Percentiles rank a stretch among this genome's conserved stretches.
Conservation (phyloP, 2,888 invertebrate genomes). For the Luffia ferchaultella region DNA sequence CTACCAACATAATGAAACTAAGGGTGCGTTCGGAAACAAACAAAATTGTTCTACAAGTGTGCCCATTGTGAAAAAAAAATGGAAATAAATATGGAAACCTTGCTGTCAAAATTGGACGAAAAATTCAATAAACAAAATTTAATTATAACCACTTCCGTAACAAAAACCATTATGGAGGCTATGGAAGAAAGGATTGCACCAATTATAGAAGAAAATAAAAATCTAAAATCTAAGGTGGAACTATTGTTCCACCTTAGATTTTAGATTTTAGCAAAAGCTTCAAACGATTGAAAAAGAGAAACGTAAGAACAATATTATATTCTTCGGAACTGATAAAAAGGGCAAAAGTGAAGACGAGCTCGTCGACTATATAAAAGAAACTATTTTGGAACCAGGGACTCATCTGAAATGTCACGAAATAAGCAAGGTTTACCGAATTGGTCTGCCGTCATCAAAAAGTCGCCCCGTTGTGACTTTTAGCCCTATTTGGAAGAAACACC, state of each 20-base stretch:
- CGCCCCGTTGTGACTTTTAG: background rate
- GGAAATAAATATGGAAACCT: background rate
- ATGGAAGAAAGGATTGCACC: background rate
- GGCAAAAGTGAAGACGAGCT: background rate
- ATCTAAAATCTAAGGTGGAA: background rate
- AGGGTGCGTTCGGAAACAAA: no score
- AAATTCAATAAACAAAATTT: conserved; percentile 2
- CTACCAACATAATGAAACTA: no score
- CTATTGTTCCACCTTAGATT: no score
- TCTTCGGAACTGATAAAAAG: background rate
- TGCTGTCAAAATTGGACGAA: background rate
- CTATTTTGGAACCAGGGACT: background rate
- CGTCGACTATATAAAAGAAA: background rate
- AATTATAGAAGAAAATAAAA: background rate
- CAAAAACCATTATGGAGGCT: background rate
- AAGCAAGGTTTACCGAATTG: background rate
- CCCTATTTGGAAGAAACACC: background rate
- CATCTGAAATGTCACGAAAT: background rate
- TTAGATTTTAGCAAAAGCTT: background rate
- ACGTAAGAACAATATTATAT: background rate
- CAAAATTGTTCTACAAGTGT: no score
- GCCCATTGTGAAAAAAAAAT: no score
- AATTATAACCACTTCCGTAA: background rate
- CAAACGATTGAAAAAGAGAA: background rate
- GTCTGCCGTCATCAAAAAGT: background rate